Evolutionary conservation across 2,797 vertebrate species (phyloP).

Genomic region (Urophycis tenuis): DNA sequence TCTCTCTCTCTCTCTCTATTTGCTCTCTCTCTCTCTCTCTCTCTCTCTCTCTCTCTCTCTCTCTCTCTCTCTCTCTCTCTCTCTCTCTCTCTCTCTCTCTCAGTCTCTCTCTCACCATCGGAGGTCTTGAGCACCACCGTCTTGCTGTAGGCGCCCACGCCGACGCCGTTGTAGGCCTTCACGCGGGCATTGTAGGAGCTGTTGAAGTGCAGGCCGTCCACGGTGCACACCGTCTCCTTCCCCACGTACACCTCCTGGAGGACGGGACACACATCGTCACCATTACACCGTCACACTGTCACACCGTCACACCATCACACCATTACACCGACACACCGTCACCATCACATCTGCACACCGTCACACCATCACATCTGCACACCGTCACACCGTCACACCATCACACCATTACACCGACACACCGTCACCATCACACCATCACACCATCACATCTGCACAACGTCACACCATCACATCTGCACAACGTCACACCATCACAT

Average conservation of each 20-base stretch:
- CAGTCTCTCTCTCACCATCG: constrained; percentile 72
- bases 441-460: too few species aligned
- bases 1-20: not conserved
- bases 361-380: too few species aligned
- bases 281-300: too few species aligned
- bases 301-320: too few species aligned
- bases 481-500: too few species aligned
- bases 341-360: too few species aligned
- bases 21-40: not conserved
- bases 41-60: not conserved
- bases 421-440: too few species aligned
- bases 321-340: too few species aligned
- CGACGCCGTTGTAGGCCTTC: constrained; percentile 88
- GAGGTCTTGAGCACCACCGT: constrained; percentile 94
- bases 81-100: not conserved
- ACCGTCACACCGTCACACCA: too few species aligned
- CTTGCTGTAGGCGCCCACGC: constrained; percentile 94
- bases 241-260: constrained; percentile 95
- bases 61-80: constrained; percentile 7
- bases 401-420: too few species aligned
- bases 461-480: too few species aligned
- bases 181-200: constrained; percentile 95
- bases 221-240: constrained; percentile 95
- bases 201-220: constrained; percentile 97
- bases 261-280: constrained; percentile 30